These are phyloP conservation scores for Sakesphorus luctuosus DNA, from an alignment of 2,113 vertebrate genomes.

Conservation along the genomic window DNA sequence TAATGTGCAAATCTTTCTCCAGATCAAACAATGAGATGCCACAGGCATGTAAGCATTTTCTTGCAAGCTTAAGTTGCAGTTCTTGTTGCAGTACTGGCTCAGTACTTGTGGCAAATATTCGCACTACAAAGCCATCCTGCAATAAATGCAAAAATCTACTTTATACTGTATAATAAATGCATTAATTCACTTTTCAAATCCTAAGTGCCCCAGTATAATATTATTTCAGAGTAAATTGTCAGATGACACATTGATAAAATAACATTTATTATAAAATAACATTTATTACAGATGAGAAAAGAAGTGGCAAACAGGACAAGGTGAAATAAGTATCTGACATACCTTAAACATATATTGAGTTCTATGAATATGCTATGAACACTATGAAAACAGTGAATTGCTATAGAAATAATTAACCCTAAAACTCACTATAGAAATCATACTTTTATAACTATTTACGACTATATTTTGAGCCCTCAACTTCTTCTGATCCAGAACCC, in stretches of 20 bases:
- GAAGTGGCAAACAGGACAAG: neutral
- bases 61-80: constrained; percentile 96
- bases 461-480: neutral
- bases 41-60: constrained; percentile 98
- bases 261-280: neutral
- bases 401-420: neutral
- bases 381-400: neutral
- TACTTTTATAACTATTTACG: neutral
- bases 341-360: neutral
- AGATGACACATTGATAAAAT: neutral
- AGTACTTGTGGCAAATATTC: constrained; percentile 94
- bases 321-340: neutral
- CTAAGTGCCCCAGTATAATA: neutral
- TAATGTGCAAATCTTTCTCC: constrained; percentile 98
- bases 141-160: constrained; percentile 37
- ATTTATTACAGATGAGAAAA: neutral
- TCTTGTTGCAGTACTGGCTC: constrained; percentile 97
- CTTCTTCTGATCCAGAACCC: neutral
- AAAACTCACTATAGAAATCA: neutral
- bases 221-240: neutral
- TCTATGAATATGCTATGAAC: neutral
- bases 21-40: constrained; percentile 97
- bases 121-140: constrained; percentile 97
- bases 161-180: neutral
- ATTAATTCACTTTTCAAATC: neutral